Evolutionary conservation across 2,113 vertebrate species (phyloP), one percentile per base, ranked within the genome.

Genomic region (Gavialis gangeticus): DNA sequence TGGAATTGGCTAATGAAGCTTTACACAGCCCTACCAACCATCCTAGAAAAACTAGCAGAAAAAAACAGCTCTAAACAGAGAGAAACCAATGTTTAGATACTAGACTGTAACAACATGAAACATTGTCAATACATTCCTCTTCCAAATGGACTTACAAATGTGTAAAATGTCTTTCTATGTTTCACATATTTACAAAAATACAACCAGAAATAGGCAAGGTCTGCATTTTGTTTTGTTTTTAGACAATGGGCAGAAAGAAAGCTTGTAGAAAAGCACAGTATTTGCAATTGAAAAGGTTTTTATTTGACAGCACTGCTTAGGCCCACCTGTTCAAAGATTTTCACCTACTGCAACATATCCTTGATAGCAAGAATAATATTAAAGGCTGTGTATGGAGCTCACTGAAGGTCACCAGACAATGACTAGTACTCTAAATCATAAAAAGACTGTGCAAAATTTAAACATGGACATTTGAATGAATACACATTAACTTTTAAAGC

Each of bases 221-320:
- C 94, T 93, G 76, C 28, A 85, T 85, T 90, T 95, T 90, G 87
- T 94, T 97, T 95, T 95, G 92, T 96, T 97, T 96, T 96, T 93
- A 92, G 95, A 97, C 92, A 96, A 94, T 96, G 88, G 84, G 94
- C 87, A 59, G 57, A 95, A 94, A 92, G 93, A 95, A 96, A 66
- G 8, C 81, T 92, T 84, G 67, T 59, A 91, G 95, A 90, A 46
- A 94, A 93, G 90, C 86, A 93, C 63, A 91, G 88, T 93, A 93
- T 94, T 97, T 95, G 95, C 82, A 96, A 95, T 81, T 93, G 94
- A 93, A 96, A 86, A 93, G 46, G 46, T 46, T 46, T 46, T 88
- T 96, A 94, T 94, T 84, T 97, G 92, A 96, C 96, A 96, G 90
- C 92, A 92, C 95, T 97, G 96, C 79, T 91, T 97, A 94, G 96